Evolutionary conservation across 2,888 invertebrate species (phyloP), one percentile per base, ranked within the genome.

Genomic region (Ommatoiulus sabulosus): DNA sequence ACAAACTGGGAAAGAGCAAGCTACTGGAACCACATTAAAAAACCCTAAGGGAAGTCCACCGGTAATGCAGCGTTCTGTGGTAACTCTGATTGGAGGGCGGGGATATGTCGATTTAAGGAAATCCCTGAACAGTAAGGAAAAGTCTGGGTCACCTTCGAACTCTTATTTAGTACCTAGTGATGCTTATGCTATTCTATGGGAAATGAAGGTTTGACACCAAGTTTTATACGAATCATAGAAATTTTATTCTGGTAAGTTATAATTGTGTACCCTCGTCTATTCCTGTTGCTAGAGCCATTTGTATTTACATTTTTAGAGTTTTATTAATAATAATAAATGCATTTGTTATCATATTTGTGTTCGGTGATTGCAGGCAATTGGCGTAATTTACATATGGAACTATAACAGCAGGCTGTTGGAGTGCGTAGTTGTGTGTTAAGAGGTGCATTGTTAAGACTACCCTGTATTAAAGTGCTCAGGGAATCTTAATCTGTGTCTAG

Each of bases 121-220:
- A 94, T 95, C 90, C 93, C 94, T 44, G 85, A 46, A 46, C n/a
- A n/a, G 85, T 85, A 85, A 85, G 44, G 85, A 85, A 46, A 85
- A 85, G 15, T n/a, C 44, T 12, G 46, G 46, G 48, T 80, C 94
- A 94, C 87, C 89, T 8, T 88, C 89, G 84, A 89, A 87, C 88
- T 89, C 90, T 86, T 96, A 96, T 90, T 95, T 95, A 86, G 96
- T 96, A 92, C 95, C 95, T 90, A 96, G 95, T 91, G 97, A 97
- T 94, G 97, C 97, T 20, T 97, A 97, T 93, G 95, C 97, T 91
- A 96, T 97, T 90, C 95, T 97, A 87, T 97, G 97, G 97, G 97
- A 98, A 93, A 95, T 96, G 93, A 96, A 96, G 90, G 90, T 92
- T 88, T 92, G 86, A 88, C 85, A 46, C 44, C n/a, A 17, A 24